Evolutionary conservation across 2,113 vertebrate species (phyloP).

Genomic region (Albula glossodonta): DNA sequence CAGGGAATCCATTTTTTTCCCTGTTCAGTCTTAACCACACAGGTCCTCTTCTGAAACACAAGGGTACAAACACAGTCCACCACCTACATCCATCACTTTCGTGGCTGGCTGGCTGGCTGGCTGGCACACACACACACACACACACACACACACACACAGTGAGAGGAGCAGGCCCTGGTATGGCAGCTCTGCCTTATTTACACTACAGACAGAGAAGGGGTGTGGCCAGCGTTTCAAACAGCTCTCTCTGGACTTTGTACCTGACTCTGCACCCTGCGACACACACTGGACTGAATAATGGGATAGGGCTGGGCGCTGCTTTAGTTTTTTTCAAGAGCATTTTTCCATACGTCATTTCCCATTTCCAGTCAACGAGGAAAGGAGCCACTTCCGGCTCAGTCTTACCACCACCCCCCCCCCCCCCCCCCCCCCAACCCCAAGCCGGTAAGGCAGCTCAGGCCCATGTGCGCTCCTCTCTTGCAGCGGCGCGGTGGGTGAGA

Average conservation of each 20-base stretch:
- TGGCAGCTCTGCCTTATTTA: neutral
- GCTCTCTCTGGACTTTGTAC: neutral
- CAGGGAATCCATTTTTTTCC: too few species aligned
- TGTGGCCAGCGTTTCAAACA: neutral
- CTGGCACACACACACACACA: neutral
- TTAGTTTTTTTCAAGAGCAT: neutral
- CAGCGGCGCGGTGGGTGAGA: neutral
- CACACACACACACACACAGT: conserved; percentile 2
- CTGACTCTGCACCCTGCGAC: neutral
- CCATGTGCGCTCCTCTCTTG: too few species aligned
- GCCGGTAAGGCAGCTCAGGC: too few species aligned
- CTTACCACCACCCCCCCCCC: too few species aligned
- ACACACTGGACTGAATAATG: too few species aligned
- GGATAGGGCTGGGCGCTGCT: too few species aligned
- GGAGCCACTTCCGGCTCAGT: neutral
- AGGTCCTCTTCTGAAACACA: too few species aligned
- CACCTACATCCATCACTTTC: too few species aligned
- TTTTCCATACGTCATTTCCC: neutral
- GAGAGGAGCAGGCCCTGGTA: neutral
- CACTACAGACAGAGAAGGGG: neutral
- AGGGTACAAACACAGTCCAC: too few species aligned
- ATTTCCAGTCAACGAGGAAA: neutral
- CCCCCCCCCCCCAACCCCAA: too few species aligned
- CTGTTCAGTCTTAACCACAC: too few species aligned
- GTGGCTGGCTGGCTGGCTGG: neutral